Conservation (phyloP, 2,888 invertebrate species). For the Catocala nupta region DNA sequence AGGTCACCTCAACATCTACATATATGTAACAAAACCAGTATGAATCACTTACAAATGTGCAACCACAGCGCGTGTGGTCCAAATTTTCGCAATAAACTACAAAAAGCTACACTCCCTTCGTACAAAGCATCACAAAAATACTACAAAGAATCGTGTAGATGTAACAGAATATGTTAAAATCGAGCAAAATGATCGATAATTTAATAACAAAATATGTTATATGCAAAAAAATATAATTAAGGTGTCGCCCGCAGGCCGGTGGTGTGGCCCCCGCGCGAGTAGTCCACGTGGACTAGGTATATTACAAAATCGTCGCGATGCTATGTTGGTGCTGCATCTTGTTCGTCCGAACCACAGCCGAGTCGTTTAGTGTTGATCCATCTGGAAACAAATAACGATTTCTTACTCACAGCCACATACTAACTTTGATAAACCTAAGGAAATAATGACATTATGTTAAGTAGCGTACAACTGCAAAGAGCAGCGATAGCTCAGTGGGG, state of each 20-base stretch:
- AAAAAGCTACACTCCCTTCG: conserved; percentile 65
- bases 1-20: conserved; percentile 31
- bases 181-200: conserved; percentile 78
- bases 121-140: conserved; percentile 80
- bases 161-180: conserved; percentile 75
- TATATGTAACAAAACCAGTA: conserved; percentile 47
- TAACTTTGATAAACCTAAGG: too few relatives aligned
- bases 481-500: too few relatives aligned
- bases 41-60: conserved; percentile 50
- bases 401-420: too few relatives aligned
- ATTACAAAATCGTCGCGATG: conserved; percentile 61
- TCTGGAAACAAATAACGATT: conserved; percentile 61
- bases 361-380: conserved; percentile 82
- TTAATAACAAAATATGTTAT: conserved; percentile 83
- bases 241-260: conserved; percentile 56
- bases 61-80: conserved; percentile 51
- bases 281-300: conserved; percentile 57
- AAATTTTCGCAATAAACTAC: conserved; percentile 60
- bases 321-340: conserved; percentile 62
- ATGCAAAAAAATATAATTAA: conserved; percentile 75
- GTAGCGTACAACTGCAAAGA: too few relatives aligned
- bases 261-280: conserved; percentile 40
- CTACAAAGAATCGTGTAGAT: conserved; percentile 75
- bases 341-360: conserved; percentile 52
- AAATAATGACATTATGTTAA: too few relatives aligned